phyloP scores from a whole-genome alignment of 2,888 invertebrate species.

The Drosophila diplacantha region DNA sequence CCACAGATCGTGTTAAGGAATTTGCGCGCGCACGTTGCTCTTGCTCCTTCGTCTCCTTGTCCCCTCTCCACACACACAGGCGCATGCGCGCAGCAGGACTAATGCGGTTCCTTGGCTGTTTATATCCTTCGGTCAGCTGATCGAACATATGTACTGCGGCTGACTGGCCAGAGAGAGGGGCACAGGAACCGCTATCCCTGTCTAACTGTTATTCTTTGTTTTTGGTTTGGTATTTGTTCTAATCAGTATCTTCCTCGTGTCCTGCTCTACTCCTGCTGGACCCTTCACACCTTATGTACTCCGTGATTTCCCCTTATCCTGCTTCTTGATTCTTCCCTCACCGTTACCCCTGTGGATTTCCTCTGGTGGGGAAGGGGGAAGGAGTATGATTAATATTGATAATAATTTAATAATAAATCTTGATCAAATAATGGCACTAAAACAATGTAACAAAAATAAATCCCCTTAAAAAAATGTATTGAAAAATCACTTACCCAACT shows the following conservation, averaged over 20 bases:
- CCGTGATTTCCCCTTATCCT: slow-evolving; percentile 56
- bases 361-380: background rate
- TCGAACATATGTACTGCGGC: slow-evolving; percentile 56
- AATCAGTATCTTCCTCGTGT: slow-evolving; percentile 55
- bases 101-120: slow-evolving; percentile 60
- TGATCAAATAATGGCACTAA: background rate
- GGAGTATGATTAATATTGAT: background rate
- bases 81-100: slow-evolving; percentile 64
- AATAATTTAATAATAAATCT: background rate
- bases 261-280: slow-evolving; percentile 16
- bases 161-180: slow-evolving; percentile 1
- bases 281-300: slow-evolving; percentile 34
- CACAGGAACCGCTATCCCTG: slow-evolving; percentile 50
- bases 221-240: slow-evolving; percentile 46
- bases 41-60: slow-evolving; percentile 45
- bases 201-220: slow-evolving; percentile 56
- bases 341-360: slow-evolving; percentile 19
- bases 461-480: background rate
- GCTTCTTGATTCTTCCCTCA: background rate
- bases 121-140: slow-evolving; percentile 68
- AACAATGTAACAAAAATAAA: background rate
- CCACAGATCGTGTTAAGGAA: slow-evolving; percentile 67
- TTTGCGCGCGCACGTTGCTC: slow-evolving; percentile 65
- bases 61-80: slow-evolving; percentile 54
- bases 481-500: background rate